These are phyloP conservation scores for Tragelaphus strepsiceros DNA, from an alignment of 2,113 vertebrate species.

Conservation along the genomic window DNA sequence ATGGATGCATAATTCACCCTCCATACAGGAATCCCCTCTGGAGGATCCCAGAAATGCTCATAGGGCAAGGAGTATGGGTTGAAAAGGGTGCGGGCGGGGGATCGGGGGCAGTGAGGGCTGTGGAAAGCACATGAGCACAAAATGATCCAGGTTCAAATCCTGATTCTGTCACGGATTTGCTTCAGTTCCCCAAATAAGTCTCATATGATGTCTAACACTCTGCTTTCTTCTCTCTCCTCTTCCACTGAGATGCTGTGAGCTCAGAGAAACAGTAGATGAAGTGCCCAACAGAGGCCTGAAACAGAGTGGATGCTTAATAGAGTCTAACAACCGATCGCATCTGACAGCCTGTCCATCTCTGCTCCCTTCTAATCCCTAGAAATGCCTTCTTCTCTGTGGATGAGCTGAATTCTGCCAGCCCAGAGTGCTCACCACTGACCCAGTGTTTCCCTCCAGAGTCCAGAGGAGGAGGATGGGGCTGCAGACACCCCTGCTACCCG, in stretches of 20 bases:
- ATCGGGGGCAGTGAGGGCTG: accelerated
- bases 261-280: background rate
- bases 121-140: background rate
- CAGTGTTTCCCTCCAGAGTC: background rate
- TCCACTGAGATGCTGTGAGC: background rate
- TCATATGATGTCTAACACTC: background rate
- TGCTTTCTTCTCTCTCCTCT: background rate
- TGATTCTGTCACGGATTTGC: accelerated
- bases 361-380: background rate
- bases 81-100: accelerated
- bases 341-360: background rate
- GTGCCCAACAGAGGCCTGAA: background rate
- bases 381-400: background rate
- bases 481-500: background rate
- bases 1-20: background rate
- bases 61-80: background rate
- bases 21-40: background rate
- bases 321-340: background rate
- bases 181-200: background rate
- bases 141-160: background rate
- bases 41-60: too few species aligned
- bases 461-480: background rate
- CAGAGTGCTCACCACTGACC: background rate
- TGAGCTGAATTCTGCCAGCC: background rate
- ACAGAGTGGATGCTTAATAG: background rate